Evolutionary conservation across 1,140 invertebrate genomes (phyloP).

Genomic region (Habropoda laboriosa): DNA sequence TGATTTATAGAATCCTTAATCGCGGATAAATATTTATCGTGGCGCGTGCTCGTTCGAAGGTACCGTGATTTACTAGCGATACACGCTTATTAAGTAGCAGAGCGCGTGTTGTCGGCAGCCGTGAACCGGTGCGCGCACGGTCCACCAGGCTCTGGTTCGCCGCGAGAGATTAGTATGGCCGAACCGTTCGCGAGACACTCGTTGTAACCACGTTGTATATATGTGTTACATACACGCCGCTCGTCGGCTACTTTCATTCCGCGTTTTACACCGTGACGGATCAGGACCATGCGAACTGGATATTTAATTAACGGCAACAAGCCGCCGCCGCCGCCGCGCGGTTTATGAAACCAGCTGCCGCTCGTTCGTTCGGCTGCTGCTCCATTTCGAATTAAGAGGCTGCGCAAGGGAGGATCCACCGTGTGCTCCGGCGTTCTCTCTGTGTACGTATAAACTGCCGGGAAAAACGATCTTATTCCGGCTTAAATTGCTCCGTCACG

Average conservation of each 20-base stretch:
- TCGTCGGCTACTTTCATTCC: conserved; percentile 51
- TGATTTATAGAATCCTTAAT: conserved; percentile 27
- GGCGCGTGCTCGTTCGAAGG: conserved; percentile 30
- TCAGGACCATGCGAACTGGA: conserved; percentile 63
- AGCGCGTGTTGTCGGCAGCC: neutral
- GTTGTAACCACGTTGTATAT: conserved; percentile 2
- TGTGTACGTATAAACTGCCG: neutral
- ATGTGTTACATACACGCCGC: neutral
- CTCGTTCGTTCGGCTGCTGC: conserved; percentile 1
- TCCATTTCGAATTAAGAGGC: conserved; percentile 36
- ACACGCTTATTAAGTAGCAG: conserved; percentile 23
- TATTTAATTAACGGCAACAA: conserved; percentile 70
- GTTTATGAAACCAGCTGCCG: conserved; percentile 61
- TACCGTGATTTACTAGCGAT: conserved; percentile 6
- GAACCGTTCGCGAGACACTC: conserved; percentile 22
- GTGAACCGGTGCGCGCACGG: too few species aligned
- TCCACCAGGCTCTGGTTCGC: conserved; percentile 7
- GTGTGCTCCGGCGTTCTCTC: too few species aligned
- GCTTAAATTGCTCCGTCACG: neutral
- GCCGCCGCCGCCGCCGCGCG: too few species aligned
- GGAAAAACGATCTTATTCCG: neutral
- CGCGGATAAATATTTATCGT: conserved; percentile 9
- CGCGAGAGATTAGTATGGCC: neutral
- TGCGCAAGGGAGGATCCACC: conserved; percentile 13
- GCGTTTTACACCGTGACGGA: conserved; percentile 54